These are phyloP conservation scores for Podargus strigoides DNA, from an alignment of 2,797 vertebrate genomes.

Conservation along the genomic window DNA sequence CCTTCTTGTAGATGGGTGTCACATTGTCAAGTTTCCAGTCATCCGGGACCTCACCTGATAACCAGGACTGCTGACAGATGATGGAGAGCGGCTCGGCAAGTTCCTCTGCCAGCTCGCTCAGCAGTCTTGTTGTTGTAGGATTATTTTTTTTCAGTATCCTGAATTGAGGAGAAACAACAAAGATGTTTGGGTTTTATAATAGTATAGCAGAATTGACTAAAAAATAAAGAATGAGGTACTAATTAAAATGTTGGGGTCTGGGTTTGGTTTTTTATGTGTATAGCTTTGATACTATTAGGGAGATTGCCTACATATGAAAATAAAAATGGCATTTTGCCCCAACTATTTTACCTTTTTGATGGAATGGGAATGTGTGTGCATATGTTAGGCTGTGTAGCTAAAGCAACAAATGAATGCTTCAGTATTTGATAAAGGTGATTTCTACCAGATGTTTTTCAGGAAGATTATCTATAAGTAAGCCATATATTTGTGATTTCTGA, in stretches of 20 bases:
- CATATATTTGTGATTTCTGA: background rate
- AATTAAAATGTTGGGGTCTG: background rate
- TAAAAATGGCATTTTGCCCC: background rate
- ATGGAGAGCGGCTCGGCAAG: no score
- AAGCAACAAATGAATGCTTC: background rate
- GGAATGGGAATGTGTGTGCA: background rate
- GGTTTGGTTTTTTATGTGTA: background rate
- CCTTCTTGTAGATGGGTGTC: no score
- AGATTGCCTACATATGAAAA: background rate
- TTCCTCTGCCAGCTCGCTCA: no score
- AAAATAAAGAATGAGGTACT: background rate
- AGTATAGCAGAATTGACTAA: background rate
- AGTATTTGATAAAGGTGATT: background rate
- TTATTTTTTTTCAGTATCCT: background rate
- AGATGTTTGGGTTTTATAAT: background rate
- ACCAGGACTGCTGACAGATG: no score
- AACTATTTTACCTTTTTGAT: background rate
- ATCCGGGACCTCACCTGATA: no score
- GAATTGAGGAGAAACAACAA: background rate
- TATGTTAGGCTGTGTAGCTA: background rate
- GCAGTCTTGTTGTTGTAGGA: background rate
- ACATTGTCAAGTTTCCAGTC: no score
- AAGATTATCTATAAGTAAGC: background rate
- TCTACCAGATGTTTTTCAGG: background rate
- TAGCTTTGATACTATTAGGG: background rate